A percentile compares a stretch with the other conserved stretches of the same genome.
Conservation (phyloP, 2,888 invertebrate genomes). For the Anorthoa munda region DNA sequence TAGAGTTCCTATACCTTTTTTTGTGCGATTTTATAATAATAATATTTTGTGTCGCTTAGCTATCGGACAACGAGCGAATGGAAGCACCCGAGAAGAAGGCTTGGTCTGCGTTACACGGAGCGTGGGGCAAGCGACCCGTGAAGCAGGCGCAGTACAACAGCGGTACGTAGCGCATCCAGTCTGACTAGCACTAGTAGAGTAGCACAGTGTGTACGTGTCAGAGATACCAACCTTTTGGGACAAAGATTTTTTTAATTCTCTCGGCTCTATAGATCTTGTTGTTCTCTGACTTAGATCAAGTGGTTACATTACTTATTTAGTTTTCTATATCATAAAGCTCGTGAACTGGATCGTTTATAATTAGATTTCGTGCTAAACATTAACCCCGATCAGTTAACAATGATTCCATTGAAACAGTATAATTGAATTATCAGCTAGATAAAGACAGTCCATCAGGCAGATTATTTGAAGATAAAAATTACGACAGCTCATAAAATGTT, state of each 20-base stretch:
- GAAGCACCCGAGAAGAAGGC: conserved; percentile 91
- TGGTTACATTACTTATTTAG: conserved; percentile 28
- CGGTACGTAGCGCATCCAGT: conserved; percentile 71
- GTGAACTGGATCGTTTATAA: conserved; percentile 22
- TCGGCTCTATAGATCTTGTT: conserved; percentile 2
- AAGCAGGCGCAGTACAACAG: conserved; percentile 81
- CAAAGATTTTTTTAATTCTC: not conserved
- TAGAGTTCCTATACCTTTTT: not conserved
- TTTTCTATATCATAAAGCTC: conserved; percentile 20
- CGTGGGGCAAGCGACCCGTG: conserved; percentile 94
- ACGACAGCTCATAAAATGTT: conserved; percentile 64
- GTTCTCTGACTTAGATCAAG: conserved; percentile 13
- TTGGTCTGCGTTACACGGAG: conserved; percentile 93
- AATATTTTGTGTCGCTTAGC: conserved; percentile 22
- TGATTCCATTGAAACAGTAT: conserved; percentile 2
- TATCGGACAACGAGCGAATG: conserved; percentile 72
- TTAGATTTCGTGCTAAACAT: conserved; percentile 20
- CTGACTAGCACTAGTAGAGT: not conserved
- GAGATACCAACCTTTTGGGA: not conserved
- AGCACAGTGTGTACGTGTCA: not conserved
- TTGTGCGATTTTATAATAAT: not conserved
- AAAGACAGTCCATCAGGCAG: conserved; percentile 32
- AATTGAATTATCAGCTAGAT: conserved; percentile 19
- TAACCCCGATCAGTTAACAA: conserved; percentile 24
- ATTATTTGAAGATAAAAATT: conserved; percentile 37